Evolutionary conservation across 2,113 vertebrate genomes (phyloP).

Genomic region (Eulemur macaco): DNA sequence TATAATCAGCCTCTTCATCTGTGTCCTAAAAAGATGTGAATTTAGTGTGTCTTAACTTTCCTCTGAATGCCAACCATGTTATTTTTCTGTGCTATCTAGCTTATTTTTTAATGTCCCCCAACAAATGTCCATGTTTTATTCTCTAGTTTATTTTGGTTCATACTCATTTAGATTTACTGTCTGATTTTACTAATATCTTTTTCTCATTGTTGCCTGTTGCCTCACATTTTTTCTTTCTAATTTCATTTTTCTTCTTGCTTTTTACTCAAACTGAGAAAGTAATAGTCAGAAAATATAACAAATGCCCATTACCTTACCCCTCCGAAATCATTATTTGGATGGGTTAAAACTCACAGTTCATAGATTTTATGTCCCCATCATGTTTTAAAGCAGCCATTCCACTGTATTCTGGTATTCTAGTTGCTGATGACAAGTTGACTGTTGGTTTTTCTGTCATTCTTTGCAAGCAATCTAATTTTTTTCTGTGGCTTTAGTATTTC

Average conservation of each 20-base stretch:
- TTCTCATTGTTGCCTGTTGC: not conserved
- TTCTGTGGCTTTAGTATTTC: not conserved
- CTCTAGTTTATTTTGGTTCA: not conserved
- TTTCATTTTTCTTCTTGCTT: not conserved
- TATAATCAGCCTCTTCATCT: not conserved
- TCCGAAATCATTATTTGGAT: not conserved
- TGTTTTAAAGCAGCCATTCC: not conserved
- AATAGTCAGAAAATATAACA: not conserved
- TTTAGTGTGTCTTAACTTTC: not conserved
- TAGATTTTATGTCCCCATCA: not conserved
- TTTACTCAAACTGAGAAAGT: not conserved
- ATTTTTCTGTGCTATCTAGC: not conserved
- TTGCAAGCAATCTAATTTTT: not conserved
- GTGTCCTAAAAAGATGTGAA: not conserved
- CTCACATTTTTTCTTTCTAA: not conserved
- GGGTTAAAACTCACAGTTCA: not conserved
- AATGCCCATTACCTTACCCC: not conserved
- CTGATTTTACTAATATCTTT: not conserved
- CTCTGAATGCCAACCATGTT: not conserved
- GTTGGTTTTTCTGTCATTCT: not conserved
- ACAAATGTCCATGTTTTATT: not conserved
- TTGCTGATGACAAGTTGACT: not conserved
- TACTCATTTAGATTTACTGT: not conserved
- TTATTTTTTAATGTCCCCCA: not conserved
- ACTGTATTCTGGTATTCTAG: not conserved